Conservation (phyloP, 2,797 vertebrate genomes). For the Sebastes iracundus region DNA sequence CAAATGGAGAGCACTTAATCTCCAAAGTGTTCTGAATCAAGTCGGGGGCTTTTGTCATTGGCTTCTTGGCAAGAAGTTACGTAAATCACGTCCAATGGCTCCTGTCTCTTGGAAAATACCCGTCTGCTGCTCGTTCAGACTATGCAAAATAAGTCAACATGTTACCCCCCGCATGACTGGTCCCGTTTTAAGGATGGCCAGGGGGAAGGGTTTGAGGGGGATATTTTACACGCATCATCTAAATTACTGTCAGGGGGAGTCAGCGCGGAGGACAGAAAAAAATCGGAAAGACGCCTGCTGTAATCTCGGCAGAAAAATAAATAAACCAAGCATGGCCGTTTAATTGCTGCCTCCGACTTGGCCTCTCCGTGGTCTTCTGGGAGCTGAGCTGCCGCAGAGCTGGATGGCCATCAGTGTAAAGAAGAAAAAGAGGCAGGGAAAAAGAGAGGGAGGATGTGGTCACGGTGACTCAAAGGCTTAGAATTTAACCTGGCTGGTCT, state of each 20-base stretch:
- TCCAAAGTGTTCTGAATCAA: slow-evolving; percentile 55
- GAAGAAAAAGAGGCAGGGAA: not conserved
- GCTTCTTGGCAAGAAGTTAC: slow-evolving; percentile 50
- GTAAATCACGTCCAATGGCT: slow-evolving; percentile 51
- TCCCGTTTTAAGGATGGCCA: slow-evolving; percentile 13
- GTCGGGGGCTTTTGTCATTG: slow-evolving; percentile 53
- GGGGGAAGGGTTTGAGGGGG: not conserved
- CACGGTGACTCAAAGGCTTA: slow-evolving; percentile 9
- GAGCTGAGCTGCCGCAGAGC: slow-evolving; percentile 52
- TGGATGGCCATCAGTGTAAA: slow-evolving; percentile 53
- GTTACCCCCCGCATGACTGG: slow-evolving; percentile 18
- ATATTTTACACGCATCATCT: slow-evolving; percentile 60
- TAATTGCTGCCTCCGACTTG: slow-evolving; percentile 68
- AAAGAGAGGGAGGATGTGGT: slow-evolving; percentile 1
- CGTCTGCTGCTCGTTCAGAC: slow-evolving; percentile 33
- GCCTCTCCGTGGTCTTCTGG: slow-evolving; percentile 27
- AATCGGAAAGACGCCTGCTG: slow-evolving; percentile 43
- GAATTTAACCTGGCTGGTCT: slow-evolving; percentile 14
- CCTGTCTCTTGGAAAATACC: slow-evolving; percentile 31
- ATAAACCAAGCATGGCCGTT: slow-evolving; percentile 71
- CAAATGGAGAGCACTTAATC: slow-evolving; percentile 60
- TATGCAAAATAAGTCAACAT: slow-evolving; percentile 30
- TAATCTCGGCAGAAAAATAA: slow-evolving; percentile 61
- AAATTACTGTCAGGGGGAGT: slow-evolving; percentile 48
- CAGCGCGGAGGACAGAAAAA: not conserved